A percentile compares a stretch with the other conserved stretches of the same genome.
Conservation (phyloP, 2,888 invertebrate genomes). For the Pyrocoelia pectoralis region DNA sequence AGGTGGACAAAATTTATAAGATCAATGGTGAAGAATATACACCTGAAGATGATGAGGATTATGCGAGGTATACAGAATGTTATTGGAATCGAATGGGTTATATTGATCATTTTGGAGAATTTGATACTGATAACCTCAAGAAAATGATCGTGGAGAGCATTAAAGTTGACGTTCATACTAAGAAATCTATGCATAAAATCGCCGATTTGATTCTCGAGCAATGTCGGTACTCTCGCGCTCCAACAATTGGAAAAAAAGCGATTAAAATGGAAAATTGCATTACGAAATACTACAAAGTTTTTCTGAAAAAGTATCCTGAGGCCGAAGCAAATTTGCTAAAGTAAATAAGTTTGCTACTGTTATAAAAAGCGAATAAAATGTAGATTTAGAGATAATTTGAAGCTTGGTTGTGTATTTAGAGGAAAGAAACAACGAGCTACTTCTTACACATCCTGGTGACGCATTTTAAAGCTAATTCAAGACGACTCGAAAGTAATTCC, state of each 20-base stretch:
- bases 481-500: too few species aligned
- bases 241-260: background rate
- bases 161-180: background rate
- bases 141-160: background rate
- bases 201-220: background rate
- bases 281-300: conserved; percentile 1
- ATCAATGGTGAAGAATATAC: background rate
- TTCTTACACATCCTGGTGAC: too few species aligned
- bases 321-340: too few species aligned
- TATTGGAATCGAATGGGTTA: background rate
- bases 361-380: too few species aligned
- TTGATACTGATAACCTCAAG: background rate
- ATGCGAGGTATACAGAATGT: background rate
- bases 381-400: too few species aligned
- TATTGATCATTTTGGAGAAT: background rate
- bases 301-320: background rate
- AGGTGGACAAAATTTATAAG: background rate
- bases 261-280: conserved; percentile 7
- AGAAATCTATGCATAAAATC: background rate
- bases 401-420: too few species aligned
- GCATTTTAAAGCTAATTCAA: too few species aligned
- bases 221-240: background rate
- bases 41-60: background rate
- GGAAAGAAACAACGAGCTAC: too few species aligned
- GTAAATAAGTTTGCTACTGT: background rate